Evolutionary conservation across 2,113 vertebrate species (phyloP), one percentile per base, ranked within the genome.

Genomic region (Narcine bancroftii): DNA sequence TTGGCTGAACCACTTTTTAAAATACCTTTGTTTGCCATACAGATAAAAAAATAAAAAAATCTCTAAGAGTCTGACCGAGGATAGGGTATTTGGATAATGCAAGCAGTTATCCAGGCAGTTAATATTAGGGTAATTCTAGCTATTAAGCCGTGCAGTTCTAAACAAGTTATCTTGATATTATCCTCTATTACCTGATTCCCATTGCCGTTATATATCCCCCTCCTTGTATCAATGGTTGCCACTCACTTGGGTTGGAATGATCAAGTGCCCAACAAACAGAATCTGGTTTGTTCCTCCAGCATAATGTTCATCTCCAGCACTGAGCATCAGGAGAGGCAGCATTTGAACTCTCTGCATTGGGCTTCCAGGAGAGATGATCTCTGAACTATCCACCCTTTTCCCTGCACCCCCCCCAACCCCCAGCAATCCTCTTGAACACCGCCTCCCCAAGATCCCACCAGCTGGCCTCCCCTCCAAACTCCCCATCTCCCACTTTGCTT

Each of bases 41-140:
- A 79, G 53, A 87, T 87, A 60, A 36, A 87, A 87, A 87, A 87
- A 60, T 87, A 36, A 87, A 87, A 87, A 87, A 87, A 56, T 60
- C 81, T 85, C 47, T 85, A 85, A 36, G 81, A 87, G 33, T 87
- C 81, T 87, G 81, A 60, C 81, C 81, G 60, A 87, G 81, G 81
- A 53, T 53, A 50, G 81, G 81, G 50, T 87, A 36, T 21, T 87
- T 60, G 81, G 53, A 87, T 60, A 87, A 60, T 36, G 81, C 53
- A 87, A 87, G 60, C 50, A 85, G 50, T 56, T 85, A 60, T 85
- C 47, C 81, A 85, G 81, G n/a, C 81, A 60, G 53, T 87, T 87
- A 60, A 87, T 60, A 87, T n/a, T 17, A 87, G 81, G 53, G 36
- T 87, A 60, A 60, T 60, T 87, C 81, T 87, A 87, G 81, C 53